Evolutionary conservation across 2,888 invertebrate species (phyloP).

Genomic region (Hyalella azteca): DNA sequence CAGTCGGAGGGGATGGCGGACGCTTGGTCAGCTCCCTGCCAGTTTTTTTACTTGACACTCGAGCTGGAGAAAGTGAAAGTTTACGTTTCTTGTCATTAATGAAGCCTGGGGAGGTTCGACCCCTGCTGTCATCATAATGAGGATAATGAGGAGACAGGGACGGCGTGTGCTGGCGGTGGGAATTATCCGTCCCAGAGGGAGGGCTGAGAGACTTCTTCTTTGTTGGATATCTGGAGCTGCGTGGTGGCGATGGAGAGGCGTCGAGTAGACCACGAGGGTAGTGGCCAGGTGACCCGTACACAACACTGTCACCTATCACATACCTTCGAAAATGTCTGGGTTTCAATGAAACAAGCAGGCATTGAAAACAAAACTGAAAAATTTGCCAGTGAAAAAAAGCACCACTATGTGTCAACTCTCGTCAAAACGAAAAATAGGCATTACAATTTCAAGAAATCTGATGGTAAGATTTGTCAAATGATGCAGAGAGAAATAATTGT

Average conservation of each 20-base stretch:
- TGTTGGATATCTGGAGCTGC: neutral
- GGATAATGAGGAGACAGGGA: slow-evolving; percentile 11
- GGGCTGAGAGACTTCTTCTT: neutral
- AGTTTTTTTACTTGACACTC: neutral
- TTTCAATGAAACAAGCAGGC: neutral
- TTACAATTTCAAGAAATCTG: no score
- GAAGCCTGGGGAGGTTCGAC: neutral
- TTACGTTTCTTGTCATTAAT: neutral
- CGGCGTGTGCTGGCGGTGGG: neutral
- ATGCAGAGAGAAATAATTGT: no score
- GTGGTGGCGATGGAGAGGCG: slow-evolving; percentile 3
- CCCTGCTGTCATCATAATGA: neutral
- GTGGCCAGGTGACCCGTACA: slow-evolving; percentile 43
- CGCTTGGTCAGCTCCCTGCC: neutral
- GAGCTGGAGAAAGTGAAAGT: neutral
- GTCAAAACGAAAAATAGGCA: no score
- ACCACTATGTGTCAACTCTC: no score
- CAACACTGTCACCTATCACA: slow-evolving; percentile 44
- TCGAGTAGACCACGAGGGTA: slow-evolving; percentile 30
- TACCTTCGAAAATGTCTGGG: no score
- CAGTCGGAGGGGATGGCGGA: neutral
- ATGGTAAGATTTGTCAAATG: no score
- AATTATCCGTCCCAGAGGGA: neutral
- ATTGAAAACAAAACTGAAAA: neutral
- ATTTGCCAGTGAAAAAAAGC: no score